These are phyloP conservation scores for Drosophila formosana DNA, from an alignment of 2,888 invertebrate species.

Conservation along the genomic window DNA sequence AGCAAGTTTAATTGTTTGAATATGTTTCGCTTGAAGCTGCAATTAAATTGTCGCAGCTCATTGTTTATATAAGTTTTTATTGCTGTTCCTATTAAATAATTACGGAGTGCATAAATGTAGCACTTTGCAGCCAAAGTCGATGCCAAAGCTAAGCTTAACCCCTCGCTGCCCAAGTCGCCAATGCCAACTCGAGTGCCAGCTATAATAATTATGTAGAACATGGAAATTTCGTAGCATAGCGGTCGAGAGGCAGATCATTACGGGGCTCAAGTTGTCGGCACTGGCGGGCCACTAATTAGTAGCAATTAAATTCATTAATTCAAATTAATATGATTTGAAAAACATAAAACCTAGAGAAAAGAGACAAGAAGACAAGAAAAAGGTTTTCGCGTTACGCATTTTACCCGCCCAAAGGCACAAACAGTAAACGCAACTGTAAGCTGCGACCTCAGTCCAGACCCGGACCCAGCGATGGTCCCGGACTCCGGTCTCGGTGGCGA, in stretches of 20 bases:
- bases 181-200: background rate
- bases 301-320: slow-evolving; percentile 79
- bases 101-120: slow-evolving; percentile 25
- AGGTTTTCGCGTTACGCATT: slow-evolving; percentile 43
- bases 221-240: slow-evolving; percentile 50
- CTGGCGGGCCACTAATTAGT: slow-evolving; percentile 67
- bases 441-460: slow-evolving; percentile 27
- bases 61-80: slow-evolving; percentile 29
- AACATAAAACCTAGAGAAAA: slow-evolving; percentile 49
- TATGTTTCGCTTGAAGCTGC: slow-evolving; percentile 18
- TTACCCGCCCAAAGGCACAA: slow-evolving; percentile 41
- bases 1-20: slow-evolving; percentile 3
- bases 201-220: slow-evolving; percentile 65
- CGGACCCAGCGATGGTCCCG: background rate
- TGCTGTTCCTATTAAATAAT: slow-evolving; percentile 54
- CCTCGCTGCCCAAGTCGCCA: no score
- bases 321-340: slow-evolving; percentile 77
- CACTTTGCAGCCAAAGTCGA: slow-evolving; percentile 16
- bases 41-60: slow-evolving; percentile 45
- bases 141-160: background rate
- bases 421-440: slow-evolving; percentile 38
- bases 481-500: background rate
- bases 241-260: slow-evolving; percentile 55
- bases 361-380: slow-evolving; percentile 15
- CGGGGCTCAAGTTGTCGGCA: slow-evolving; percentile 63